Evolutionary conservation across 2,113 vertebrate genomes (phyloP).

Genomic region (Ancistrus triradiatus): DNA sequence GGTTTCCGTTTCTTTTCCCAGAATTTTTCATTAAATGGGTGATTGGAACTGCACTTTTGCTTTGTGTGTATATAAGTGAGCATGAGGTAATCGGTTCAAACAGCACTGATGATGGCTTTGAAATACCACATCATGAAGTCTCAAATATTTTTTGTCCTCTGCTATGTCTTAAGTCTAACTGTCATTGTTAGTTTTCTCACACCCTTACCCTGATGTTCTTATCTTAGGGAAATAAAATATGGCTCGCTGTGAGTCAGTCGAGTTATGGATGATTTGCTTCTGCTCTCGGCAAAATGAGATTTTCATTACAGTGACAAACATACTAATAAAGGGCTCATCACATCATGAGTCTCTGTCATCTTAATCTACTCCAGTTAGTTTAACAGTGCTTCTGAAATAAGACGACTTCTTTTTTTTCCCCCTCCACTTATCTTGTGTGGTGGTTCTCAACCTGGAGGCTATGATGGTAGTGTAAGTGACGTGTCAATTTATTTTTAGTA

Average conservation of each 20-base stretch:
- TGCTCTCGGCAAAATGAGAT: slow-evolving; percentile 15
- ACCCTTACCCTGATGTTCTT: not conserved
- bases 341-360: slow-evolving; percentile 15
- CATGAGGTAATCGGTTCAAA: not conserved
- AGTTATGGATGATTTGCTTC: slow-evolving; percentile 19
- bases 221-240: not conserved
- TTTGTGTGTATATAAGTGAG: slow-evolving; percentile 16
- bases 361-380: slow-evolving; percentile 19
- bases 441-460: not conserved
- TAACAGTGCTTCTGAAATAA: not conserved
- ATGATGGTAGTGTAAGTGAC: too few relatives aligned
- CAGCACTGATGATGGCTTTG: not conserved
- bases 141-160: not conserved
- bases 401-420: not conserved
- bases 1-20: too few relatives aligned
- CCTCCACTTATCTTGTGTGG: not conserved
- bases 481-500: too few relatives aligned
- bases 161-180: not conserved
- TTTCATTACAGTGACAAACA: slow-evolving; percentile 32
- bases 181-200: not conserved
- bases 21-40: too few relatives aligned
- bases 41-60: too few relatives aligned
- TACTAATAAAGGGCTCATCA: slow-evolving; percentile 27
- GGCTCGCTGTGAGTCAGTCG: not conserved
- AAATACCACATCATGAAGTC: not conserved